Evolutionary conservation across 2,113 vertebrate species (phyloP).

Genomic region (Chaenogobius annularis): DNA sequence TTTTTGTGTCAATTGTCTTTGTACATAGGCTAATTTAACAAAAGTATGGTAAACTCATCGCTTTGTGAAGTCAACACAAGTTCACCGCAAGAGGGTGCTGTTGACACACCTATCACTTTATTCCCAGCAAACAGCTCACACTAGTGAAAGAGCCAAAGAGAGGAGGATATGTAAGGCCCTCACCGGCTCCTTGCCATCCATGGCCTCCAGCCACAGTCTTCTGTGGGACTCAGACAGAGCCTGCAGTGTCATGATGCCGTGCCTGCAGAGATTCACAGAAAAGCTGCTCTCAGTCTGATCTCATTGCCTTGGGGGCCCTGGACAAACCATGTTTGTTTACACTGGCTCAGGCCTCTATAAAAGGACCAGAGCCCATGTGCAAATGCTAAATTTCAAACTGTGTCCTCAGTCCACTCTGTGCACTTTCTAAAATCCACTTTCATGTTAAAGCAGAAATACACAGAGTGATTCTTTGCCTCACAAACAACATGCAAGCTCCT

Average conservation of each 20-base stretch:
- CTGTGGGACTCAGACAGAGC: constrained; percentile 94
- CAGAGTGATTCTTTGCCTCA: constrained; percentile 29
- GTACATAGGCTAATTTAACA: constrained; percentile 21
- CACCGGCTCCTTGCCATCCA: constrained; percentile 98
- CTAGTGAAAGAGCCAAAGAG: background rate
- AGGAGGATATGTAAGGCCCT: constrained; percentile 48
- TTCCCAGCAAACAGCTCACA: constrained; percentile 13
- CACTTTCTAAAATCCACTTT: constrained; percentile 40
- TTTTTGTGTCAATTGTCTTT: background rate
- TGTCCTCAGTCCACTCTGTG: constrained; percentile 39
- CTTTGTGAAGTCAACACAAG: constrained; percentile 4
- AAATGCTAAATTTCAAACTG: constrained; percentile 56
- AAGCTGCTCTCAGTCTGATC: constrained; percentile 57
- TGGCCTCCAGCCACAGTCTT: constrained; percentile 95
- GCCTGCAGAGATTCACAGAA: constrained; percentile 77
- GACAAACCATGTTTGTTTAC: constrained; percentile 53
- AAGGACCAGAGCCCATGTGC: constrained; percentile 59
- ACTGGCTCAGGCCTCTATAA: constrained; percentile 58
- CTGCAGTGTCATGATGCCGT: constrained; percentile 92
- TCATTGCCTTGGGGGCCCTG: constrained; percentile 44
- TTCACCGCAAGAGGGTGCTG: constrained; percentile 56
- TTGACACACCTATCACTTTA: constrained; percentile 13
- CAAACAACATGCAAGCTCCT: constrained; percentile 53
- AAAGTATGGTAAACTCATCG: constrained; percentile 35
- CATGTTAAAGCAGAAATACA: constrained; percentile 41